phyloP scores from a whole-genome alignment of 2,113 vertebrate species.

The human region DNA sequence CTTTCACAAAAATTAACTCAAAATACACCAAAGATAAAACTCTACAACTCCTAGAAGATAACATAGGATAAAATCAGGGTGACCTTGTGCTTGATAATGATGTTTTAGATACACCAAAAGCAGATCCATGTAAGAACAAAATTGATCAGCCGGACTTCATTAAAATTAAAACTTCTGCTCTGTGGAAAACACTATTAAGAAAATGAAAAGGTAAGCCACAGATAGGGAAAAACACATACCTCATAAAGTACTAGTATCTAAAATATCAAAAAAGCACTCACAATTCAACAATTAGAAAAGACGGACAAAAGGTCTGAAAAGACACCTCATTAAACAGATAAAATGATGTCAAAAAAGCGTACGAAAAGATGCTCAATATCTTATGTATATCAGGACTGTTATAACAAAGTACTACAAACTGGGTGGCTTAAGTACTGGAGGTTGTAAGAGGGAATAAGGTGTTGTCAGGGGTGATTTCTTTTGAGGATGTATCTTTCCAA shows the following conservation, averaged over 20 bases:
- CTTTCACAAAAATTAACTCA: slow-evolving; percentile 5
- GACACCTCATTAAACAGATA: background rate
- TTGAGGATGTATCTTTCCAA: background rate
- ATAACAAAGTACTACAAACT: background rate
- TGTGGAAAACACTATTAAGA: background rate
- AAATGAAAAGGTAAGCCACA: slow-evolving; percentile 3
- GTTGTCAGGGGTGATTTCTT: background rate
- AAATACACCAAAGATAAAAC: slow-evolving; percentile 3
- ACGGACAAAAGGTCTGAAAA: background rate
- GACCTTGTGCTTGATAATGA: background rate
- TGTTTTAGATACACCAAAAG: background rate
- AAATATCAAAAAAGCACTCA: background rate
- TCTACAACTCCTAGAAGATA: background rate
- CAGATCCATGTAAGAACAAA: background rate
- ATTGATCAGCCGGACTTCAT: background rate
- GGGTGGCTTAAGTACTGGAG: background rate
- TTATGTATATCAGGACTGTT: background rate
- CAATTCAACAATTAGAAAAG: slow-evolving; percentile 32
- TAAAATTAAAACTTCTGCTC: background rate
- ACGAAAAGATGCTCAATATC: background rate
- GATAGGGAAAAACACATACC: background rate
- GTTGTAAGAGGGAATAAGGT: background rate
- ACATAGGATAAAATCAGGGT: background rate
- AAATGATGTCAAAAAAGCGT: background rate
- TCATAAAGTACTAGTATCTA: background rate